phyloP scores from a whole-genome alignment of 2,797 vertebrate genomes.

The Gymnopithys bicolor region DNA sequence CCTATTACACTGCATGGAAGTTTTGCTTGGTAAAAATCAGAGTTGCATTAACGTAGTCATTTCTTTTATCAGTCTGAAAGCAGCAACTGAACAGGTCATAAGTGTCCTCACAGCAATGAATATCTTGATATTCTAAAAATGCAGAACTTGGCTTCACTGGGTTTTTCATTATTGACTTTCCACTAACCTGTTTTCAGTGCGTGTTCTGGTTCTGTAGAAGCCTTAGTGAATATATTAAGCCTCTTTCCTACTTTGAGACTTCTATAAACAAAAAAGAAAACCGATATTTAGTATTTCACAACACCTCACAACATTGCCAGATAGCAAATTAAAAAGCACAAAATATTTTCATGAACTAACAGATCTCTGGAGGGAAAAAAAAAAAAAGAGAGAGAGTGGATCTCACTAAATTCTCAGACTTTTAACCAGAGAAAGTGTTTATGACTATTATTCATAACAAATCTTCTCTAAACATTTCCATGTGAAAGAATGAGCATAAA shows the following conservation, averaged over 20 bases:
- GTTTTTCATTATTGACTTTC: slow-evolving; percentile 18
- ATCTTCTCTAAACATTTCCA: slow-evolving; percentile 38
- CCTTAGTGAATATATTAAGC: slow-evolving; percentile 85
- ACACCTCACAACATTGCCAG: slow-evolving; percentile 34
- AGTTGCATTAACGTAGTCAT: neutral
- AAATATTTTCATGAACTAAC: slow-evolving; percentile 46
- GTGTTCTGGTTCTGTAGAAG: slow-evolving; percentile 47
- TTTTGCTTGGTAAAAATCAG: neutral
- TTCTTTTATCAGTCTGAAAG: neutral
- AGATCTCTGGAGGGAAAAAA: neutral
- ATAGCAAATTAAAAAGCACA: slow-evolving; percentile 27
- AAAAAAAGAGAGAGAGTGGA: neutral
- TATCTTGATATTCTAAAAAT: neutral
- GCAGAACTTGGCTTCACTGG: neutral
- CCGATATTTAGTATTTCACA: slow-evolving; percentile 48
- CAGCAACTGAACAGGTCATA: neutral
- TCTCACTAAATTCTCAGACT: neutral
- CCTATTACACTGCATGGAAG: neutral
- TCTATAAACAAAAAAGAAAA: slow-evolving; percentile 73
- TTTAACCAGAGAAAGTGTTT: slow-evolving; percentile 6
- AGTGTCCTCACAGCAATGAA: neutral
- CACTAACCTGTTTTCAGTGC: slow-evolving; percentile 81
- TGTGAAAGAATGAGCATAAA: slow-evolving; percentile 17
- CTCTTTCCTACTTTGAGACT: slow-evolving; percentile 78
- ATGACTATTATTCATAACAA: slow-evolving; percentile 34